Conservation (phyloP, 35 echinoderm and acorn worm genomes). For the Patiria miniata region DNA sequence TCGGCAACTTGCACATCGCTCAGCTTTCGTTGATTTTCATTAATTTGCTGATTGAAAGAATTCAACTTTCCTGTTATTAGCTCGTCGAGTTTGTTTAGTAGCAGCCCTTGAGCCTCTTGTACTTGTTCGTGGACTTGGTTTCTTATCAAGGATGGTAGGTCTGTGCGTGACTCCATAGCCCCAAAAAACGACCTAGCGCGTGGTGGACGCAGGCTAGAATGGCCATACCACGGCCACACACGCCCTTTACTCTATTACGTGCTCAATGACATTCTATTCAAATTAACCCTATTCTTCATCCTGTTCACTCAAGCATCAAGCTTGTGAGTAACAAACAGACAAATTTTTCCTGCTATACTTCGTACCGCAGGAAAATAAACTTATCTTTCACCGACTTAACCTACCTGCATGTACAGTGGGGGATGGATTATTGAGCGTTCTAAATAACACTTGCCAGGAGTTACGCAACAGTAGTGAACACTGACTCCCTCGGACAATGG, state of each 20-base stretch:
- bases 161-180: too few species aligned
- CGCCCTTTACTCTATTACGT: not conserved
- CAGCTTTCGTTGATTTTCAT: not conserved
- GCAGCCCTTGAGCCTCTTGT: too few species aligned
- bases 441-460: too few species aligned
- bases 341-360: not conserved
- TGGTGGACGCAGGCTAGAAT: not conserved
- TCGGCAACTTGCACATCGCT: slow-evolving; percentile 5
- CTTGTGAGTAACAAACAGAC: not conserved
- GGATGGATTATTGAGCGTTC: not conserved
- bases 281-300: too few species aligned
- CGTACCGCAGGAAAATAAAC: not conserved
- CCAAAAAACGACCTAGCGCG: not conserved
- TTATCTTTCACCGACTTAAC: not conserved
- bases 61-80: not conserved
- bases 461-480: too few species aligned
- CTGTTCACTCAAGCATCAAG: too few species aligned
- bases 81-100: not conserved
- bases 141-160: too few species aligned
- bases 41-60: not conserved
- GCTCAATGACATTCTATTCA: too few species aligned
- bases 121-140: too few species aligned
- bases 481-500: too few species aligned
- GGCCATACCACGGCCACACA: not conserved
- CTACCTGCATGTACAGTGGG: too few species aligned